phyloP scores from a whole-genome alignment of 2,113 vertebrate species.

The Probosciger aterrimus region DNA sequence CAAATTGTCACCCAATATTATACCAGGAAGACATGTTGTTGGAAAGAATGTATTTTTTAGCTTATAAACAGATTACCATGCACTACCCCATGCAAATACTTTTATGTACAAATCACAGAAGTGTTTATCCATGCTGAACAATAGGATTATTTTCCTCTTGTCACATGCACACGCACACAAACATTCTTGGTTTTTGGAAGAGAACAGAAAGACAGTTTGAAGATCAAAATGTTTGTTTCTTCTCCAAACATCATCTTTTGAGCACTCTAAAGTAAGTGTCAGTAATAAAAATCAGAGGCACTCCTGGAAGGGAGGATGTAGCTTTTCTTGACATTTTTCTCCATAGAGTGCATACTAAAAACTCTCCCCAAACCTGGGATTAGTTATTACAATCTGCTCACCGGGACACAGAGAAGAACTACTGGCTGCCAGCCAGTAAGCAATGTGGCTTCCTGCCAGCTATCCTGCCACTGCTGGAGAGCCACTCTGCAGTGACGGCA shows the following conservation, averaged over 20 bases:
- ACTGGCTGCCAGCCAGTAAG: background rate
- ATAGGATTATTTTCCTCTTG: background rate
- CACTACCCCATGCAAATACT: background rate
- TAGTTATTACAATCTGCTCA: background rate
- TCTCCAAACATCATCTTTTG: background rate
- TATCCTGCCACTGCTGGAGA: background rate
- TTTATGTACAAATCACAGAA: background rate
- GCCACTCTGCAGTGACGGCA: rapidly evolving
- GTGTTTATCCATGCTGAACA: background rate
- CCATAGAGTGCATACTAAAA: background rate
- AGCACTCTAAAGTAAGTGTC: background rate
- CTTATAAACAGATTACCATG: background rate
- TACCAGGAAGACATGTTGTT: background rate
- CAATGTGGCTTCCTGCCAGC: background rate
- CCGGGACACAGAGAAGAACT: background rate
- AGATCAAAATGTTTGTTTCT: background rate
- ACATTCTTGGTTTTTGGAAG: background rate
- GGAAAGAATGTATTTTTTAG: background rate
- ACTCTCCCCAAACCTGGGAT: background rate
- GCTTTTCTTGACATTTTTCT: background rate
- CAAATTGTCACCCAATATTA: background rate
- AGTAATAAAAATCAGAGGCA: background rate
- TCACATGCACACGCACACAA: background rate
- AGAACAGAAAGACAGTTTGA: background rate
- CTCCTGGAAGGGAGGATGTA: background rate